phyloP scores from a whole-genome alignment of 2,888 invertebrate genomes.

The Ceriagrion tenellum region DNA sequence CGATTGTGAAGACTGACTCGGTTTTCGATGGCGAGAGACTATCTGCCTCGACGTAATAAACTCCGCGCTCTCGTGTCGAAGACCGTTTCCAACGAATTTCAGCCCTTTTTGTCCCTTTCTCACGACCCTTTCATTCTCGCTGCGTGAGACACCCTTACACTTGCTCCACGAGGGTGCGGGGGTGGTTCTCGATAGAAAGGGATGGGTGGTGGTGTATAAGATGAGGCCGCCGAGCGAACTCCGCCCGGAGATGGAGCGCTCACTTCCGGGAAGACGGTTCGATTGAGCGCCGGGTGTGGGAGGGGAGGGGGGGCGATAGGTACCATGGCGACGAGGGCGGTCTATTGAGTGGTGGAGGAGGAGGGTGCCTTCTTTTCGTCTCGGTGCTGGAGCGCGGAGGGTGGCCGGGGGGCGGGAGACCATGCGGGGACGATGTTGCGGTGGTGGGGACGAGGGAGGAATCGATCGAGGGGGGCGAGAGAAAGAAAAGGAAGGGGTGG shows the following conservation, averaged over 20 bases:
- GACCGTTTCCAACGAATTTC: background rate
- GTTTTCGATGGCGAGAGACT: background rate
- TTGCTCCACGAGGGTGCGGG: background rate
- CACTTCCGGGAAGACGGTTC: constrained; percentile 65
- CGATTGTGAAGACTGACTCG: background rate
- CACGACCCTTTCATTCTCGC: background rate
- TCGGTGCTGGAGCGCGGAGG: background rate
- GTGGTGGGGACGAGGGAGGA: background rate
- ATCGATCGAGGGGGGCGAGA: background rate
- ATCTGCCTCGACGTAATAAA: background rate
- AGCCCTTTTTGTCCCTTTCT: background rate
- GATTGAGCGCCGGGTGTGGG: no score
- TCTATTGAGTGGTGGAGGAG: background rate
- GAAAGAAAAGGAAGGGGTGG: background rate
- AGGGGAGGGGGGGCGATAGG: background rate
- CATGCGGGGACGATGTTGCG: background rate
- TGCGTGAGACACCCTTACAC: background rate
- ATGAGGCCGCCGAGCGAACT: background rate
- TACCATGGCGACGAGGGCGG: constrained; percentile 14
- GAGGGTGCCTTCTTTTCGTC: background rate
- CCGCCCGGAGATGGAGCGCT: background rate
- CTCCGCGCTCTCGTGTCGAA: background rate
- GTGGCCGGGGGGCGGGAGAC: background rate
- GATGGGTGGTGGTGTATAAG: constrained; percentile 28
- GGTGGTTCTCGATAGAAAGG: background rate